Evolutionary conservation across 2,888 invertebrate genomes (phyloP).

Genomic region (Falcaria lacertinaria): DNA sequence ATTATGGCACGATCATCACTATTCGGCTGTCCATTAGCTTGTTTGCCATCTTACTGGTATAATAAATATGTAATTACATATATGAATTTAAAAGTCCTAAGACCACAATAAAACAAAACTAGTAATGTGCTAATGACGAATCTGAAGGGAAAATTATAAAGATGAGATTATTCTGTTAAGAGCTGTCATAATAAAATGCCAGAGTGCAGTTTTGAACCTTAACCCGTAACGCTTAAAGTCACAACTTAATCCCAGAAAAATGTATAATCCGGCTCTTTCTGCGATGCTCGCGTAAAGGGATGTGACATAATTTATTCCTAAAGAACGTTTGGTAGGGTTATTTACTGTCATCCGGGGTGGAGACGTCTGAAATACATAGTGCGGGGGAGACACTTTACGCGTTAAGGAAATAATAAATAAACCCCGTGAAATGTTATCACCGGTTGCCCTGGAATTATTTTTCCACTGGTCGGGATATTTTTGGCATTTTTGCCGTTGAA

Average conservation of each 20-base stretch:
- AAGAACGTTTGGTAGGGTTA: slow-evolving; percentile 11
- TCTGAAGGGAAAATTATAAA: background rate
- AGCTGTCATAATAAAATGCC: background rate
- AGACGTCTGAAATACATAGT: slow-evolving; percentile 2
- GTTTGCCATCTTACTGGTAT: no score
- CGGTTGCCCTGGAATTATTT: slow-evolving; percentile 12
- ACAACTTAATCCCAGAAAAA: slow-evolving; percentile 3
- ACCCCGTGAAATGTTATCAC: slow-evolving; percentile 25
- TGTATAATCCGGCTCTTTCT: slow-evolving; percentile 5
- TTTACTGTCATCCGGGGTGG: slow-evolving; percentile 15
- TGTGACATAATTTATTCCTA: slow-evolving; percentile 19
- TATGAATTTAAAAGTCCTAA: no score
- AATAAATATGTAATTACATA: no score
- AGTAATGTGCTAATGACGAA: no score
- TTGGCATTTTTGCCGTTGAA: no score
- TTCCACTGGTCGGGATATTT: slow-evolving; percentile 3
- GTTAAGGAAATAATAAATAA: slow-evolving; percentile 33
- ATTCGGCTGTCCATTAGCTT: no score
- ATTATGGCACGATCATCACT: no score
- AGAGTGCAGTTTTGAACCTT: background rate
- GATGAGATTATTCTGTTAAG: background rate
- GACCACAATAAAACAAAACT: no score
- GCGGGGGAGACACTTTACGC: slow-evolving; percentile 1
- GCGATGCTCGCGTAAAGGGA: slow-evolving; percentile 6
- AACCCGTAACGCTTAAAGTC: background rate